These are phyloP conservation scores for Nebria ingens DNA, from an alignment of 1,140 invertebrate species.

Conservation along the genomic window DNA sequence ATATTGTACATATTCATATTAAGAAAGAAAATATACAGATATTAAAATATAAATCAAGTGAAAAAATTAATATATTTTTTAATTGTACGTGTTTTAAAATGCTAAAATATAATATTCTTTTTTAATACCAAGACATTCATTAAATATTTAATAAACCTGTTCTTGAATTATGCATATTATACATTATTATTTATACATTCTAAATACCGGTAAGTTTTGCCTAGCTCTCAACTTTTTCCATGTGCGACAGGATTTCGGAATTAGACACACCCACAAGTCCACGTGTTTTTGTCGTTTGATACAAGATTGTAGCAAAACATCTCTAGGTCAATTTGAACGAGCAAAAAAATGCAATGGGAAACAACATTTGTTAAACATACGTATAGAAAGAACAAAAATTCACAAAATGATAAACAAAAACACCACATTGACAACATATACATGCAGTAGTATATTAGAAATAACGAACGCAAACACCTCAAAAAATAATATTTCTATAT, in stretches of 20 bases:
- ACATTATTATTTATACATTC: background rate
- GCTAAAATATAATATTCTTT: background rate
- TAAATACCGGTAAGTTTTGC: background rate
- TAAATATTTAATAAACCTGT: constrained; percentile 5
- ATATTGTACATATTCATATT: background rate
- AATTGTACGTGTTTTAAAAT: constrained; percentile 3
- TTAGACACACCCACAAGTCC: background rate
- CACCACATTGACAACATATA: no score
- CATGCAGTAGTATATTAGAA: no score
- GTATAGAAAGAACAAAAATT: no score
- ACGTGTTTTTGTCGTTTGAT: background rate
- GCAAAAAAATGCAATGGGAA: no score
- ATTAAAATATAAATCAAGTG: constrained; percentile 4
- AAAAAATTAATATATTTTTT: background rate
- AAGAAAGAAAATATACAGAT: background rate
- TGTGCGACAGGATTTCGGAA: background rate
- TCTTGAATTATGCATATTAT: constrained; percentile 6
- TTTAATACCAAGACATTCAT: background rate
- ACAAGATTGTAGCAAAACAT: background rate
- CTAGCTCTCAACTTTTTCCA: constrained; percentile 1
- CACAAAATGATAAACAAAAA: no score
- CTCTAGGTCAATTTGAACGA: constrained; percentile 2
- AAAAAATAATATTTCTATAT: no score
- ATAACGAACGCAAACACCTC: no score
- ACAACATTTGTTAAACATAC: no score